Percentiles rank a stretch among this genome's conserved stretches.
These are phyloP conservation scores for Struthio camelus DNA, from an alignment of 2,113 vertebrate genomes.

Conservation along the genomic window DNA sequence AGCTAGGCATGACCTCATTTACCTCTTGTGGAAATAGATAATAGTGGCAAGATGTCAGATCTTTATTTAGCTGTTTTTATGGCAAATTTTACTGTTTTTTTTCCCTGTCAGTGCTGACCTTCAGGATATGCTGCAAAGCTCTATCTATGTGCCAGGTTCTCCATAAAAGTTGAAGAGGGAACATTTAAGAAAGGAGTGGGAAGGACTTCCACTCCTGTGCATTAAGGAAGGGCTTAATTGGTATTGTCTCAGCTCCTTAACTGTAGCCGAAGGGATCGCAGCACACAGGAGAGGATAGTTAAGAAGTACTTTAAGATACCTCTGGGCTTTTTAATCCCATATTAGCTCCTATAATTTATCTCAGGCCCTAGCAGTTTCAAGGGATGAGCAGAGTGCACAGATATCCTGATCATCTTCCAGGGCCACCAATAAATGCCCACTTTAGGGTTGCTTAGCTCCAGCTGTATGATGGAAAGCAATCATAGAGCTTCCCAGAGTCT, in stretches of 20 bases:
- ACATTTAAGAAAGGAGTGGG: neutral
- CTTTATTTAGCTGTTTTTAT: neutral
- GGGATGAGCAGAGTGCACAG: neutral
- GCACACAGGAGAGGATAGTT: neutral
- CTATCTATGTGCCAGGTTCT: neutral
- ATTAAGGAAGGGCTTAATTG: neutral
- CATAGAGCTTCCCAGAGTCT: neutral
- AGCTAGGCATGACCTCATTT: slow-evolving; percentile 49
- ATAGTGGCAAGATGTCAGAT: slow-evolving; percentile 30
- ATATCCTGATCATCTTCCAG: neutral
- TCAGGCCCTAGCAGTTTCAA: neutral
- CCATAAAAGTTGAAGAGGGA: neutral
- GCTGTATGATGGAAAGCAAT: neutral
- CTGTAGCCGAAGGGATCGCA: neutral
- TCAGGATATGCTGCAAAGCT: slow-evolving; percentile 6
- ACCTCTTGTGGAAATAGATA: slow-evolving; percentile 33
- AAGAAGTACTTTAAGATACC: neutral
- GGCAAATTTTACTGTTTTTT: neutral
- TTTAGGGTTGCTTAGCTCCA: slow-evolving; percentile 1
- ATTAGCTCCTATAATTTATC: neutral
- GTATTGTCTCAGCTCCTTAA: neutral
- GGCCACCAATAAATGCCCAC: neutral
- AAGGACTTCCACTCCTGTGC: neutral
- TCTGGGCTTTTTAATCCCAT: neutral
- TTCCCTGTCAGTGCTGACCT: neutral